Conservation (phyloP, 2,888 invertebrate species). For the Cephus spinipes region DNA sequence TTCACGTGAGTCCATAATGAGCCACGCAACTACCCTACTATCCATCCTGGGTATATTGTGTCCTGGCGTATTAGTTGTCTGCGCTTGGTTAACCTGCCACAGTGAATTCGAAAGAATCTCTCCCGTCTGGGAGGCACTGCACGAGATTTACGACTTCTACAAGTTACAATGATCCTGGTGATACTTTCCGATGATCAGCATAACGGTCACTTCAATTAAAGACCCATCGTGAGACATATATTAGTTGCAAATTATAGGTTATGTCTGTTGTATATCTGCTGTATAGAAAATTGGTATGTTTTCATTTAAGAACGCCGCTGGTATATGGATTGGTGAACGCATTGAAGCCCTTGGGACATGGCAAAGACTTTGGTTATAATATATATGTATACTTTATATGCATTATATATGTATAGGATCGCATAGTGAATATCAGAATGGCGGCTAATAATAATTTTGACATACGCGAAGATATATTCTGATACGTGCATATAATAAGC, state of each 20-base stretch:
- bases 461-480: slow-evolving; percentile 54
- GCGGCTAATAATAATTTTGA: slow-evolving; percentile 57
- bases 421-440: slow-evolving; percentile 24
- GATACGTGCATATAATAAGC: slow-evolving; percentile 55
- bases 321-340: neutral
- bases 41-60: neutral
- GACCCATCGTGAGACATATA: neutral
- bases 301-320: neutral
- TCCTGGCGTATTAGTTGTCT: neutral
- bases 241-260: neutral
- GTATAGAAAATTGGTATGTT: neutral
- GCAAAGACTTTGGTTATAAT: neutral
- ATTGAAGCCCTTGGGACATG: slow-evolving; percentile 2
- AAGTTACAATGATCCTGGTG: neutral
- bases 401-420: neutral
- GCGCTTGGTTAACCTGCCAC: neutral
- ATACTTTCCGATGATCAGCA: neutral
- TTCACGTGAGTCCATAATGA: slow-evolving; percentile 24
- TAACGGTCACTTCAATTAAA: neutral
- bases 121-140: neutral
- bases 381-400: neutral
- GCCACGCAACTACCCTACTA: slow-evolving; percentile 15
- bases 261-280: neutral
- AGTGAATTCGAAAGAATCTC: neutral
- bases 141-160: neutral